These are phyloP conservation scores for Lutraria lutraria DNA, from an alignment of 2,888 invertebrate genomes.

Conservation along the genomic window DNA sequence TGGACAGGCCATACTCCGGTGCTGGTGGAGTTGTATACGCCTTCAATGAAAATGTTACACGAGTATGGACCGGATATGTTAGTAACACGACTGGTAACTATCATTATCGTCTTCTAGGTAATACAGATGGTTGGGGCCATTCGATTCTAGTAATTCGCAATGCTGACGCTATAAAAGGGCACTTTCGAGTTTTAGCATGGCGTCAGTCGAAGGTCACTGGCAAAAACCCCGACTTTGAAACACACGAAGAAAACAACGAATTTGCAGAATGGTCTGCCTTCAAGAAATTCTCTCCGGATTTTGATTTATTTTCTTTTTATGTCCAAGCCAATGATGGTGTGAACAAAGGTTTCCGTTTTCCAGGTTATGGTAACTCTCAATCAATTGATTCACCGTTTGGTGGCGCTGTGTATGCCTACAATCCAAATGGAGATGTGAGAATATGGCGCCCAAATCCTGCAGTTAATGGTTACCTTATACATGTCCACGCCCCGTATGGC, in stretches of 20 bases:
- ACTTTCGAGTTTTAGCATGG: constrained; percentile 40
- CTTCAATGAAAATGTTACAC: constrained; percentile 39
- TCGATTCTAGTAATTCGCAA: not conserved
- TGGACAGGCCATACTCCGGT: not conserved
- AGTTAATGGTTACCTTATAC: constrained; percentile 40
- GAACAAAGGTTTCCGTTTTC: constrained; percentile 60
- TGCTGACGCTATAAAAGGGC: not conserved
- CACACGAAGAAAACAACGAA: not conserved
- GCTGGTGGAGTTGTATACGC: constrained; percentile 50
- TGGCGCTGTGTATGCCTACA: constrained; percentile 51
- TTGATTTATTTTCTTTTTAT: constrained; percentile 41
- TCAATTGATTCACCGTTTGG: constrained; percentile 37
- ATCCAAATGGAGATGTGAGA: constrained; percentile 37
- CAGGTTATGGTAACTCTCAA: constrained; percentile 52
- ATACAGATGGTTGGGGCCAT: constrained; percentile 41
- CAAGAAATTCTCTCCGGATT: not conserved
- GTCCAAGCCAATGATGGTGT: constrained; percentile 49
- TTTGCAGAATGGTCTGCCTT: constrained; percentile 20
- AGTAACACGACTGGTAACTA: not conserved
- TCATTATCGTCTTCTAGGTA: constrained; percentile 32
- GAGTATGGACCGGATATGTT: constrained; percentile 56
- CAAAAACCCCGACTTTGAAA: not conserved
- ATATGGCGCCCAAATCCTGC: constrained; percentile 52
- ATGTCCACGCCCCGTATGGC: constrained; percentile 49
- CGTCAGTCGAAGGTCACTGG: not conserved